Evolutionary conservation across 2,113 vertebrate genomes (phyloP).

Genomic region (Rhinichthys klamathensis): DNA sequence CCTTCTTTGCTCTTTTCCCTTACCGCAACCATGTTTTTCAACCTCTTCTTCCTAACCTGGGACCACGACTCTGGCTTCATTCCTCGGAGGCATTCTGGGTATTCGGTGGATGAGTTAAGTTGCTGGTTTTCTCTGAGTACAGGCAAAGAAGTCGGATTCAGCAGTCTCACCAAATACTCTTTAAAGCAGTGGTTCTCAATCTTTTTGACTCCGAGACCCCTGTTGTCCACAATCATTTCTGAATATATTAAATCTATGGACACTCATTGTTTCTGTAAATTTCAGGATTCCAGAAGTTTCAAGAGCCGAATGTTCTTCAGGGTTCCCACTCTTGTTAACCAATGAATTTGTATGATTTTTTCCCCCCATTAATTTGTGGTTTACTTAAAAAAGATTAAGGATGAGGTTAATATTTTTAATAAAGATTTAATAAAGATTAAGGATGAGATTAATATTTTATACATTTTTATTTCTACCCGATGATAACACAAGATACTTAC

Average conservation of each 20-base stretch:
- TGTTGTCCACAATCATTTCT: background rate
- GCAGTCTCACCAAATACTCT: background rate
- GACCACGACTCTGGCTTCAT: constrained; percentile 40
- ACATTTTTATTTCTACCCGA: too few species aligned
- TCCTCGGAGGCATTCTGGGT: constrained; percentile 40
- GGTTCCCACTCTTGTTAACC: too few species aligned
- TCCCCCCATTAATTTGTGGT: background rate
- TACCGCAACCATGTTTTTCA: constrained; percentile 32
- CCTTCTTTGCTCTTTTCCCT: constrained; percentile 15
- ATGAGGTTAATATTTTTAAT: too few species aligned
- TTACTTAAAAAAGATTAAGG: background rate
- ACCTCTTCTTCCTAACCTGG: constrained; percentile 32
- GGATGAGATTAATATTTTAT: too few species aligned
- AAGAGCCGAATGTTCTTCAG: background rate
- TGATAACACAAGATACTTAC: constrained; percentile 37
- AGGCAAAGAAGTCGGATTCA: background rate
- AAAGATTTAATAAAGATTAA: too few species aligned
- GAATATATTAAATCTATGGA: background rate
- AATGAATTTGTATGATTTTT: too few species aligned
- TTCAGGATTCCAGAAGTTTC: background rate
- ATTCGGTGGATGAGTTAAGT: constrained; percentile 8
- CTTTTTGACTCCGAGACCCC: background rate
- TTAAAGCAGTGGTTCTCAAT: background rate
- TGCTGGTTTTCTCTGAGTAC: constrained; percentile 34
- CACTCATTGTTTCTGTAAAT: background rate